Evolutionary conservation across 64 coral and sea anemone species (phyloP).

Genomic region (Acropora tenuis): DNA sequence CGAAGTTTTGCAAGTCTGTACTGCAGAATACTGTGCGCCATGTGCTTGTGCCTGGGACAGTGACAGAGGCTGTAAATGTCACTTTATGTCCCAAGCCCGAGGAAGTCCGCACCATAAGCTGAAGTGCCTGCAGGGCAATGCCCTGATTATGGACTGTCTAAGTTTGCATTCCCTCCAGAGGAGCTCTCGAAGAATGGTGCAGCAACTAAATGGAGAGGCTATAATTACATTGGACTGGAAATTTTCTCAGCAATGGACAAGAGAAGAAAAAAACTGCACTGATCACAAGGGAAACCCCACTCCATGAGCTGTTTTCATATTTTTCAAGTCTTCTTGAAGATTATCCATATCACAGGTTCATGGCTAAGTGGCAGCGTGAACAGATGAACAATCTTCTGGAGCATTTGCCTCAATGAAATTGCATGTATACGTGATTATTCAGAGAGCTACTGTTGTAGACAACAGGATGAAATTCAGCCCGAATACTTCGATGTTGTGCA

Average conservation of each 20-base stretch:
- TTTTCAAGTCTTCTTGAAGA: slow-evolving; percentile 26
- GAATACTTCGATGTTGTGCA: slow-evolving; percentile 32
- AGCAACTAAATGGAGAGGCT: not conserved
- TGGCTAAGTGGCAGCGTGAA: slow-evolving; percentile 26
- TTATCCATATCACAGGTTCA: slow-evolving; percentile 6
- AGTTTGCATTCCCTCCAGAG: slow-evolving; percentile 2
- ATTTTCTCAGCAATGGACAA: slow-evolving; percentile 12
- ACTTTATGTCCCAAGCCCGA: slow-evolving; percentile 21
- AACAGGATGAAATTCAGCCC: slow-evolving; percentile 34
- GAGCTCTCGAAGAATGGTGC: not conserved
- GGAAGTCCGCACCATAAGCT: slow-evolving; percentile 19
- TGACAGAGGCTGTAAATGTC: not conserved
- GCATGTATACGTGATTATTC: slow-evolving; percentile 32
- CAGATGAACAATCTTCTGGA: slow-evolving; percentile 29
- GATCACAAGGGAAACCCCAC: not conserved
- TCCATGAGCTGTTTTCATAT: slow-evolving; percentile 4
- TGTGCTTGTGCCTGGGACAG: not conserved
- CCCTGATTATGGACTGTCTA: slow-evolving; percentile 6
- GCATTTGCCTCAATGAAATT: not conserved
- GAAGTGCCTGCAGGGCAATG: slow-evolving; percentile 21
- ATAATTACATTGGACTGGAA: slow-evolving; percentile 12
- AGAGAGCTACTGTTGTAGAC: slow-evolving; percentile 33
- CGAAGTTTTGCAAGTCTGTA: slow-evolving; percentile 5
- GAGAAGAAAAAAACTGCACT: slow-evolving; percentile 30
- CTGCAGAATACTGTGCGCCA: not conserved